Conservation (phyloP, 2,797 vertebrate species). For the Cirrhinus mrigala region DNA sequence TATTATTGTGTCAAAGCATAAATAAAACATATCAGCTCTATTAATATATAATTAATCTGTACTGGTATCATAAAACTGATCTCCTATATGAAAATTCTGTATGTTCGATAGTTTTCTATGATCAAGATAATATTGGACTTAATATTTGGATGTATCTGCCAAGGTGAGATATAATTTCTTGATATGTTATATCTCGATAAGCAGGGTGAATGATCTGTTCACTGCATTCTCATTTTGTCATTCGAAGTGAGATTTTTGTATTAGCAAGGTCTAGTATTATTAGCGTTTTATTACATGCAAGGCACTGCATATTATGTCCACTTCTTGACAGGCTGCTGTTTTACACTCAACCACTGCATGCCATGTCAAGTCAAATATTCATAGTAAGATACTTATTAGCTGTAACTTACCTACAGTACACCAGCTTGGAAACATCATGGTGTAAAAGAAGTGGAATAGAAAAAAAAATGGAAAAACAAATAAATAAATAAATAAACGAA, state of each 20-base stretch:
- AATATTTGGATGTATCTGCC: neutral
- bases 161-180: neutral
- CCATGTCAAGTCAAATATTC: constrained; percentile 36
- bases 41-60: neutral
- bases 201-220: neutral
- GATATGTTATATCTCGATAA: neutral
- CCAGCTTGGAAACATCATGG: constrained; percentile 61
- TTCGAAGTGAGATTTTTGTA: neutral
- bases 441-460: constrained; percentile 59
- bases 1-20: neutral
- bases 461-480: constrained; percentile 18
- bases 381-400: constrained; percentile 42
- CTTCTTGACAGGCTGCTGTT: constrained; percentile 49
- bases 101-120: neutral
- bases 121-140: neutral
- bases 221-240: neutral
- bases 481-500: constrained; percentile 46
- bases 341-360: constrained; percentile 52
- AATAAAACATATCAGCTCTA: neutral
- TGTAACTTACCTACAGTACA: constrained; percentile 50
- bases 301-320: constrained; percentile 3
- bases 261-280: neutral
- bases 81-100: neutral
- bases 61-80: neutral
- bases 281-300: constrained; percentile 23